A percentile compares a stretch with the other conserved stretches of the same genome.
Conservation (phyloP, 2,113 vertebrate genomes). For the Sinocyclocheilus grahami region DNA sequence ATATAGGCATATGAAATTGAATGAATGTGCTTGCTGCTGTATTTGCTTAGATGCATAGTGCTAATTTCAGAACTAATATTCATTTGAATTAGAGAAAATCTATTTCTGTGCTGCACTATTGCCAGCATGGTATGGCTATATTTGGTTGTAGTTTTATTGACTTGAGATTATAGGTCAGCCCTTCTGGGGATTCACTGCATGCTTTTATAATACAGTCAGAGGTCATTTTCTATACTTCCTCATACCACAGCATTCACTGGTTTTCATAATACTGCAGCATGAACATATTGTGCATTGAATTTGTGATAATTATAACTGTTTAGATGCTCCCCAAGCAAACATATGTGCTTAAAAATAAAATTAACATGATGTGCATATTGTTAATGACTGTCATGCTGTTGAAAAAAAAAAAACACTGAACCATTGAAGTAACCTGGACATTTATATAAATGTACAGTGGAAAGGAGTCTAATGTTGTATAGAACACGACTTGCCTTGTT, state of each 20-base stretch:
- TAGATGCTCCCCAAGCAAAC: not conserved
- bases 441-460: conserved; percentile 14
- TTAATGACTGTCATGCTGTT: not conserved
- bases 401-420: not conserved
- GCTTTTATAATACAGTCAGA: conserved; percentile 20
- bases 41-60: not conserved
- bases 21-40: not conserved
- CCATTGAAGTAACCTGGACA: not conserved
- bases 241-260: not conserved
- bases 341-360: not conserved
- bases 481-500: conserved; percentile 33
- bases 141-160: conserved; percentile 9
- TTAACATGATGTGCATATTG: not conserved
- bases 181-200: conserved; percentile 12
- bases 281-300: not conserved
- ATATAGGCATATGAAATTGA: not conserved
- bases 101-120: not conserved
- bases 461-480: conserved; percentile 1
- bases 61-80: not conserved
- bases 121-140: conserved; percentile 1
- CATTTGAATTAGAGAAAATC: not conserved
- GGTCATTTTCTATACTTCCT: conserved; percentile 1
- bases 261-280: not conserved
- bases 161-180: conserved; percentile 6
- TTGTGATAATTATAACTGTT: not conserved